Base-by-base conservation (phyloP, 2,113 vertebrate genomes). In the Perca flavescens region DNA sequence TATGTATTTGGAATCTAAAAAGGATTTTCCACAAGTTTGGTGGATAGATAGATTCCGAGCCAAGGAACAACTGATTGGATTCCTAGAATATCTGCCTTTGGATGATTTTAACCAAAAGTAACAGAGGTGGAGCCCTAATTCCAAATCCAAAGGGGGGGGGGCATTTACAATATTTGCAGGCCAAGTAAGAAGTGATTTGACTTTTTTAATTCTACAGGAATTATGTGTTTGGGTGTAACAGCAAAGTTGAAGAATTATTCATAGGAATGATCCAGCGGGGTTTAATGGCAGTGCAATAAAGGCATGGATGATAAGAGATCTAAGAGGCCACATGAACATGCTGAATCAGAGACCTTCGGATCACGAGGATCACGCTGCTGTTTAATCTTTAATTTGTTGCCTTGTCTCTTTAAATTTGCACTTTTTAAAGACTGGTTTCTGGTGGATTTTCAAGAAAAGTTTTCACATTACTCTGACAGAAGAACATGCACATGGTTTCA, bases 221-320 rank as follows among this genome's bases (percentile, higher is more conserved):
- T 36, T 13, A 53, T 43, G 49, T n/a, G 8, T 57, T 25, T 46
- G 16, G 17, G 53, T 34, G 61, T 40, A 17, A 36, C 34, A 2
- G 40, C 61, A 36, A 25, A 58, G n/a, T 4, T 14, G 21, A 15
- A 64, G 7, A 43, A n/a, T 53, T 53, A 54, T 47, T 61, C 2
- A 28, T 9, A 1, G 22, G n/a, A 52, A 28, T 68, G 3, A 19
- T 31, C 17, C 31, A 53, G 40, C 2, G 5, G 16, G 22, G 68
- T 49, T 56, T 54, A 43, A 72, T 66, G 54, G 43, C 36, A 9
- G 43, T 2, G 54, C 43, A 49, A 25, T 62, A 79, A 75, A 84
- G 63, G 21, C 17, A 19, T 6, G 5, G 16, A 9, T 21, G 6
- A 57, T 77, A 7, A 34, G 58, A 57, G 19, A 34, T 2, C 6